Percentiles rank a stretch among this genome's conserved stretches.
Conservation (phyloP, 2,113 vertebrate genomes). For the Corydoras maculifer region DNA sequence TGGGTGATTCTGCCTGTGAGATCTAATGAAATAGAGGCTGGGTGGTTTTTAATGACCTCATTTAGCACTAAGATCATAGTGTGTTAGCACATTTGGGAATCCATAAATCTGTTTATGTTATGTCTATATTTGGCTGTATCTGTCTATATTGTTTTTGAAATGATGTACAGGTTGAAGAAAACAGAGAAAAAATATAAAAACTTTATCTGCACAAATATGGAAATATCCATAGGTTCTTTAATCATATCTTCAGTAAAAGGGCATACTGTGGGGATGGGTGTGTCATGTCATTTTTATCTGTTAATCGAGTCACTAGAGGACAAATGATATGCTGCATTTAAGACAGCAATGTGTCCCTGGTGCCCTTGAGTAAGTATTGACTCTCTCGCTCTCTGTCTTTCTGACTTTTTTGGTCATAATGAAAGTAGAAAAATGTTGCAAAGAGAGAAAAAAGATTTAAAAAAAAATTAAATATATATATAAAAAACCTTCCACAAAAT, state of each 20-base stretch:
- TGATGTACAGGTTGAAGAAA: too few relatives aligned
- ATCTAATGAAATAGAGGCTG: too few relatives aligned
- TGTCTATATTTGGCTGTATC: too few relatives aligned
- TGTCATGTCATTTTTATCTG: conserved; percentile 25
- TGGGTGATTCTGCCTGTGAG: too few relatives aligned
- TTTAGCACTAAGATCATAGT: too few relatives aligned
- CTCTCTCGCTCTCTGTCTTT: conserved; percentile 1
- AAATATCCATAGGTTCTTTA: background rate
- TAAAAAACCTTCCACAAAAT: too few relatives aligned
- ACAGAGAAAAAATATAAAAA: too few relatives aligned
- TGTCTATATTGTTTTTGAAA: too few relatives aligned
- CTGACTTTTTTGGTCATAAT: background rate
- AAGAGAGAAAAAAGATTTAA: background rate
- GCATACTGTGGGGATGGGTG: conserved; percentile 23
- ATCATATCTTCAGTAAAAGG: conserved; percentile 4
- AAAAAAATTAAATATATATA: background rate
- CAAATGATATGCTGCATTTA: conserved; percentile 36
- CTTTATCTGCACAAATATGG: background rate
- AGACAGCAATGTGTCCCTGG: conserved; percentile 34
- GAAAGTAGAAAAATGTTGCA: background rate
- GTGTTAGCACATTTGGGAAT: too few relatives aligned
- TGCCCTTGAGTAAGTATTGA: conserved; percentile 59
- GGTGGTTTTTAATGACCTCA: too few relatives aligned
- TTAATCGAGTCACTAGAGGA: conserved; percentile 22
- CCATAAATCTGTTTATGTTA: too few relatives aligned